phyloP scores from a whole-genome alignment of 2,888 invertebrate genomes.

The Endomychus coccineus region DNA sequence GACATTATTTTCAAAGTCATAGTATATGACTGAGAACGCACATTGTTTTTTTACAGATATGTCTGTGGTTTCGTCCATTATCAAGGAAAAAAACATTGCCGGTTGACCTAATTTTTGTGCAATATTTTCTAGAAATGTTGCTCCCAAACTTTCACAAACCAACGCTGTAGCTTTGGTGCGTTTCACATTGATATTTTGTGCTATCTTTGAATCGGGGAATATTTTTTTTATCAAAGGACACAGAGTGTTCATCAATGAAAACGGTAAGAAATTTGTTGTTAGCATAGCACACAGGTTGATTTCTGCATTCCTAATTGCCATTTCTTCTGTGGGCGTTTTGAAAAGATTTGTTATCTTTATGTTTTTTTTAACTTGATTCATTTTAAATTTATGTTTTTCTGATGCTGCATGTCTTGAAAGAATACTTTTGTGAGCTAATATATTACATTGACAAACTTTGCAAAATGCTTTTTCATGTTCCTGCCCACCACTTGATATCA shows the following conservation, averaged over 20 bases:
- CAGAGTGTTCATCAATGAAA: conserved; percentile 17
- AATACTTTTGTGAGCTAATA: too few species aligned
- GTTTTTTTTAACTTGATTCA: too few species aligned
- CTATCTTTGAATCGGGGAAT: conserved; percentile 14
- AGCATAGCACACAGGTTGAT: conserved; percentile 16
- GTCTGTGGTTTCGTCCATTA: conserved; percentile 16
- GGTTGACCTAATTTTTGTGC: not conserved
- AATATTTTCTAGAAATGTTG: conserved; percentile 1
- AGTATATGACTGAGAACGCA: conserved; percentile 18
- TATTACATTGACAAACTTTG: too few species aligned
- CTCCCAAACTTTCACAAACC: conserved; percentile 3
- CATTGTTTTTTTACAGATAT: conserved; percentile 14
- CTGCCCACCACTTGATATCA: too few species aligned
- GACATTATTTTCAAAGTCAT: conserved; percentile 1
- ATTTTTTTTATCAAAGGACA: conserved; percentile 15
- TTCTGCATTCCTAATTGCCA: too few species aligned
- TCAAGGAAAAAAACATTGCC: conserved; percentile 7
- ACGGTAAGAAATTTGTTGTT: conserved; percentile 15
- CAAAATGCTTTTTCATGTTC: too few species aligned
- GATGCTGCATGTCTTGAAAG: too few species aligned
- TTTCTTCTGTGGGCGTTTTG: too few species aligned
- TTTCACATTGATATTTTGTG: conserved; percentile 6
- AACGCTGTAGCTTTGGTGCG: conserved; percentile 10
- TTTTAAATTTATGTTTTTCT: too few species aligned
- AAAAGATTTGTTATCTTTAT: too few species aligned